Conservation (phyloP, 1,140 invertebrate species). For the Galleria mellonella region DNA sequence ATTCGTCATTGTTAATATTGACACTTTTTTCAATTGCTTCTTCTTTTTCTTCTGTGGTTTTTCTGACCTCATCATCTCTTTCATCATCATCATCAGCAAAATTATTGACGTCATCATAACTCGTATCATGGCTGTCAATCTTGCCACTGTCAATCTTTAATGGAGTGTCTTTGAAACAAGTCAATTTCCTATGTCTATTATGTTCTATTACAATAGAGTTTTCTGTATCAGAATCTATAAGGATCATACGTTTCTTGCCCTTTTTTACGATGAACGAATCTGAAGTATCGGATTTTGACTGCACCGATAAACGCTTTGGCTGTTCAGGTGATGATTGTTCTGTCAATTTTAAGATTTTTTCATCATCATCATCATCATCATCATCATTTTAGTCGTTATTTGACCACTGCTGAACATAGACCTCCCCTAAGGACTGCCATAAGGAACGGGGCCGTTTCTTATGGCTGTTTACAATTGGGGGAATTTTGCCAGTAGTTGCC, state of each 20-base stretch:
- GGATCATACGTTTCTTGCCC: constrained; percentile 46
- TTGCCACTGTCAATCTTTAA: constrained; percentile 25
- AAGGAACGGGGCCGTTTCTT: no score
- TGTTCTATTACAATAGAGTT: constrained; percentile 54
- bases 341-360: constrained; percentile 11
- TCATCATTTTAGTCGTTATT: no score
- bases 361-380: no score
- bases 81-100: constrained; percentile 20
- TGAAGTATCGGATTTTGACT: constrained; percentile 14
- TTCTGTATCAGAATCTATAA: constrained; percentile 54
- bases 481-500: no score
- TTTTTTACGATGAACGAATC: constrained; percentile 33
- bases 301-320: constrained; percentile 25
- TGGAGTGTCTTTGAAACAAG: constrained; percentile 51
- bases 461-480: no score
- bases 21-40: constrained; percentile 3
- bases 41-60: constrained; percentile 2
- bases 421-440: no score
- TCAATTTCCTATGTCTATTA: constrained; percentile 34
- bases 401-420: no score
- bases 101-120: constrained; percentile 6
- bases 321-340: constrained; percentile 47
- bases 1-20: constrained; percentile 1
- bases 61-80: constrained; percentile 10
- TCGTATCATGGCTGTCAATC: constrained; percentile 2